Conservation (phyloP, 1,140 invertebrate species). For the Drosophila mayri region DNA sequence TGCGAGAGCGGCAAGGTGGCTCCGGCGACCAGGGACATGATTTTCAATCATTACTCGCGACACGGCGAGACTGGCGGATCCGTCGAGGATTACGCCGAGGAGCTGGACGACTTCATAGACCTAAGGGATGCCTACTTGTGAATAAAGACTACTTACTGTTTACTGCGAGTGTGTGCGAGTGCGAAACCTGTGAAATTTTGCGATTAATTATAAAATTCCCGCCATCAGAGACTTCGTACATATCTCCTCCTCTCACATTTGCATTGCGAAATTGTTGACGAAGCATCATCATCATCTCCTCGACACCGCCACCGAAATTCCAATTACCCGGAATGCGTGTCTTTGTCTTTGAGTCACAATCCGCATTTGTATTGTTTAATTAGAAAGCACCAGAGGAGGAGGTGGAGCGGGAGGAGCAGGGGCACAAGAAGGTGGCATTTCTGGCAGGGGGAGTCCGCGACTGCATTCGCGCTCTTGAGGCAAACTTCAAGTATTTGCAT, state of each 20-base stretch:
- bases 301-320: constrained; percentile 41
- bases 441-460: constrained; percentile 4
- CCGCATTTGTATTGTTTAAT: constrained; percentile 68
- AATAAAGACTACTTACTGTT: constrained; percentile 52
- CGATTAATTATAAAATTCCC: constrained; percentile 82
- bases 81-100: constrained; percentile 64
- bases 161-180: constrained; percentile 15
- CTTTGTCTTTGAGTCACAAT: constrained; percentile 40
- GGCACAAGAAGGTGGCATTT: neutral
- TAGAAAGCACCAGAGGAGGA: constrained; percentile 26
- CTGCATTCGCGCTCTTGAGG: constrained; percentile 58
- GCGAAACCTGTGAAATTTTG: constrained; percentile 25
- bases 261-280: constrained; percentile 66
- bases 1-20: constrained; percentile 71
- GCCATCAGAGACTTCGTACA: neutral
- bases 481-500: constrained; percentile 71
- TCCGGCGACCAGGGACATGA: constrained; percentile 69
- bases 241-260: constrained; percentile 30
- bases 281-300: constrained; percentile 36
- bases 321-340: constrained; percentile 45
- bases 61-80: constrained; percentile 59
- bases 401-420: neutral
- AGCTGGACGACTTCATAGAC: constrained; percentile 78
- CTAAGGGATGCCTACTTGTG: constrained; percentile 76
- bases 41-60: constrained; percentile 80